phyloP scores from a whole-genome alignment of 2,113 vertebrate species.

The Aspiorhynchus laticeps region DNA sequence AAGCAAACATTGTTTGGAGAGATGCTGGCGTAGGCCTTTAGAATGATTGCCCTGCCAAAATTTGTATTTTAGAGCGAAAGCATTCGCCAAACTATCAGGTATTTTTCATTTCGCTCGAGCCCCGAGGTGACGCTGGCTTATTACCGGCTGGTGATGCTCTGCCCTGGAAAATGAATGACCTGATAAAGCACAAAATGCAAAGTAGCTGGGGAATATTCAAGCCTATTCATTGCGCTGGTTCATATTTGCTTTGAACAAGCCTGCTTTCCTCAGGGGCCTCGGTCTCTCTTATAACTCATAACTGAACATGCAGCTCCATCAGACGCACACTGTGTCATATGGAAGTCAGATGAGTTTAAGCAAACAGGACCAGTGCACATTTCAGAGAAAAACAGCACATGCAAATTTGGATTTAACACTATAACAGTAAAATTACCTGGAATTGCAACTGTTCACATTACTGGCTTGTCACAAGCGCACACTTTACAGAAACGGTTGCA shows the following conservation, averaged over 20 bases:
- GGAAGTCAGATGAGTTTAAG: constrained; percentile 16
- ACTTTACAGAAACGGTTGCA: neutral
- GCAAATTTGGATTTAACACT: neutral
- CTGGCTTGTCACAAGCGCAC: neutral
- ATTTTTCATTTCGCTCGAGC: constrained; percentile 47
- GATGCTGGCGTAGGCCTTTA: neutral
- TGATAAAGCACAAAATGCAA: constrained; percentile 51
- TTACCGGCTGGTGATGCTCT: constrained; percentile 36
- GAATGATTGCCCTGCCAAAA: constrained; percentile 36
- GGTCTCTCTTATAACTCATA: constrained; percentile 4
- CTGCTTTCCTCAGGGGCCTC: neutral
- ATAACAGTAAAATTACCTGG: neutral
- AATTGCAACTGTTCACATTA: neutral
- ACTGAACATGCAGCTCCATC: constrained; percentile 20
- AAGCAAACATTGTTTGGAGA: constrained; percentile 29
- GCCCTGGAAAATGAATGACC: constrained; percentile 41
- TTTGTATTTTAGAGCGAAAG: constrained; percentile 18
- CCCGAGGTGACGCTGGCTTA: constrained; percentile 45
- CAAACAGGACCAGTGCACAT: neutral
- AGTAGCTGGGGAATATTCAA: constrained; percentile 42
- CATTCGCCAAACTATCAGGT: constrained; percentile 34
- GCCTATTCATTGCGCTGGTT: constrained; percentile 30
- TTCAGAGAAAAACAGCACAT: neutral
- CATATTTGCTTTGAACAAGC: constrained; percentile 23
- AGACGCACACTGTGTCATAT: constrained; percentile 13